These are phyloP conservation scores for Antennarius striatus DNA, from an alignment of 2,113 vertebrate species.

Conservation along the genomic window DNA sequence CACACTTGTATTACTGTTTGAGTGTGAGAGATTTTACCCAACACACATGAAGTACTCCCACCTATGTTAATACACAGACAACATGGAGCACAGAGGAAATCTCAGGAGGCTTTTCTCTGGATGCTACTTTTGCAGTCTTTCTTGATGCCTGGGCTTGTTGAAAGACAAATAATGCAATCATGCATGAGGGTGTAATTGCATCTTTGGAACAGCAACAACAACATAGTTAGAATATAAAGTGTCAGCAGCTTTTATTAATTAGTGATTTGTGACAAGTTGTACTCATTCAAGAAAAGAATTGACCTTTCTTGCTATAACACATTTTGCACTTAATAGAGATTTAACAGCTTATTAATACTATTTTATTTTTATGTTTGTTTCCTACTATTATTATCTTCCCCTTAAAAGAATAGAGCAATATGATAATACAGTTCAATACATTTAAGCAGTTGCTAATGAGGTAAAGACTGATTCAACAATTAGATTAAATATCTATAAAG, in stretches of 20 bases:
- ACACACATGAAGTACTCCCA: neutral
- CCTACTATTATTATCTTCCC: neutral
- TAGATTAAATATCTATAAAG: too few species aligned
- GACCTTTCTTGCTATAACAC: neutral
- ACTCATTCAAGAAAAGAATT: slow-evolving; percentile 16
- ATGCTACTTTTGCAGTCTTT: slow-evolving; percentile 14
- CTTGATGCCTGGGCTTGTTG: slow-evolving; percentile 13
- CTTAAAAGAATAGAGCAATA: neutral
- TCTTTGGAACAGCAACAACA: slow-evolving; percentile 27
- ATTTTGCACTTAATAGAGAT: too few species aligned
- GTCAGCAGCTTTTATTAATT: slow-evolving; percentile 27
- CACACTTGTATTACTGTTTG: slow-evolving; percentile 1
- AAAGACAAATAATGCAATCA: slow-evolving; percentile 45
- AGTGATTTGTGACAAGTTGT: slow-evolving; percentile 11
- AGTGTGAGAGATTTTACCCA: neutral
- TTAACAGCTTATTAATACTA: too few species aligned
- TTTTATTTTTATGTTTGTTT: neutral
- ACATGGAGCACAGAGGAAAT: neutral
- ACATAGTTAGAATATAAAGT: slow-evolving; percentile 8
- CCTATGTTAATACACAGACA: neutral
- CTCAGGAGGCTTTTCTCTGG: slow-evolving; percentile 8
- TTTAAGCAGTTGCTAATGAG: neutral
- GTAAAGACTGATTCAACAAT: neutral
- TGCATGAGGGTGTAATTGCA: slow-evolving; percentile 22
- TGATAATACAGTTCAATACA: neutral